Evolutionary conservation across 2,797 vertebrate genomes (phyloP).

Genomic region (Chiroxiphia lanceolata): DNA sequence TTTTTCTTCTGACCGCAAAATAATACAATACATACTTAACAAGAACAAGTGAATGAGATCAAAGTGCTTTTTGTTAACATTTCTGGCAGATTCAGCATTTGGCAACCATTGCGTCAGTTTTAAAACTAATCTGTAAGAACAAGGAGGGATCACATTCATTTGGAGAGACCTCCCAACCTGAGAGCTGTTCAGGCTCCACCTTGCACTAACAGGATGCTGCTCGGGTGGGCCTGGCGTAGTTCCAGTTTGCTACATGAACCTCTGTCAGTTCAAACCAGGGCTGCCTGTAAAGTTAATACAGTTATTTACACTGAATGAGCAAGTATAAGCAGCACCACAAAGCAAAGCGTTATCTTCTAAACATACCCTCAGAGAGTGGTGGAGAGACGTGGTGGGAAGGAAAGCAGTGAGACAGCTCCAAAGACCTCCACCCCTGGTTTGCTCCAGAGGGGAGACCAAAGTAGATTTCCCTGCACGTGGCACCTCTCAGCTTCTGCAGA

Average conservation of each 20-base stretch:
- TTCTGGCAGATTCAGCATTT: constrained; percentile 47
- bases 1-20: constrained; percentile 39
- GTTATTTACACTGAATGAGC: constrained; percentile 57
- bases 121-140: constrained; percentile 44
- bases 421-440: neutral
- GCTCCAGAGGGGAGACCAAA: neutral
- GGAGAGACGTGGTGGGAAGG: neutral
- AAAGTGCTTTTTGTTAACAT: constrained; percentile 48
- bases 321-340: constrained; percentile 15
- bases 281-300: constrained; percentile 53
- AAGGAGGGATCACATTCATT: constrained; percentile 2
- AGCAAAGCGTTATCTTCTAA: constrained; percentile 23
- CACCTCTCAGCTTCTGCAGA: neutral
- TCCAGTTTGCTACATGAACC: constrained; percentile 45
- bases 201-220: constrained; percentile 35
- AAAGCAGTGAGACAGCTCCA: neutral
- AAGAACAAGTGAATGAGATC: constrained; percentile 42
- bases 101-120: constrained; percentile 8
- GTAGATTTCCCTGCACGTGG: neutral
- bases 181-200: constrained; percentile 8
- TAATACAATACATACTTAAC: constrained; percentile 33
- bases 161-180: constrained; percentile 36
- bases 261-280: neutral
- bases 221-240: constrained; percentile 27
- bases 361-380: neutral